phyloP scores from a whole-genome alignment of 2,797 vertebrate genomes.

The Benthosema pterotum region DNA sequence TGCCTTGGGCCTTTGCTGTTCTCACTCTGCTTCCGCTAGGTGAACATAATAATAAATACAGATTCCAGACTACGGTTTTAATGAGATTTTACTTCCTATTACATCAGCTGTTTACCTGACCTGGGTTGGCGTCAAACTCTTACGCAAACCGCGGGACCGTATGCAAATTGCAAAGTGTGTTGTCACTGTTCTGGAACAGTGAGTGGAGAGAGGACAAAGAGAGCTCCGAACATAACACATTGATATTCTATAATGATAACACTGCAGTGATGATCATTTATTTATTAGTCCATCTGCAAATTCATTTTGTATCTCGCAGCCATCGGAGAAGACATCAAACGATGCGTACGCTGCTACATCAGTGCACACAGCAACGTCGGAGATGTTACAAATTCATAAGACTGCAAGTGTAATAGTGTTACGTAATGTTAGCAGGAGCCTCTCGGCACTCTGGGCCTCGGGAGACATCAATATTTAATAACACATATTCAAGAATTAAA shows the following conservation, averaged over 20 bases:
- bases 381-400: too few species aligned
- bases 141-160: neutral
- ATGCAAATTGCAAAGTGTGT: neutral
- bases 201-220: neutral
- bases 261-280: neutral
- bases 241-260: neutral
- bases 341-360: neutral
- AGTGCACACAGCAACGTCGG: neutral
- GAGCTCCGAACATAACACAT: neutral
- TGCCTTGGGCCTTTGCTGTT: too few species aligned
- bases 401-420: too few species aligned
- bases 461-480: too few species aligned
- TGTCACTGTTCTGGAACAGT: neutral
- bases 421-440: too few species aligned
- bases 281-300: neutral
- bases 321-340: neutral
- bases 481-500: too few species aligned
- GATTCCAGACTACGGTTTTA: too few species aligned
- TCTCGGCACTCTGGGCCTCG: too few species aligned
- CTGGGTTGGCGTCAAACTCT: neutral
- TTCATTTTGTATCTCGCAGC: neutral
- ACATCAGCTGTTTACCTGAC: neutral
- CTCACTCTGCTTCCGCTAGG: too few species aligned
- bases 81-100: neutral
- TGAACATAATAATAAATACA: too few species aligned